A percentile compares a stretch with the other conserved stretches of the same genome.
phyloP scores from a whole-genome alignment of 2,888 invertebrate genomes.

The Periphyllus acericola region DNA sequence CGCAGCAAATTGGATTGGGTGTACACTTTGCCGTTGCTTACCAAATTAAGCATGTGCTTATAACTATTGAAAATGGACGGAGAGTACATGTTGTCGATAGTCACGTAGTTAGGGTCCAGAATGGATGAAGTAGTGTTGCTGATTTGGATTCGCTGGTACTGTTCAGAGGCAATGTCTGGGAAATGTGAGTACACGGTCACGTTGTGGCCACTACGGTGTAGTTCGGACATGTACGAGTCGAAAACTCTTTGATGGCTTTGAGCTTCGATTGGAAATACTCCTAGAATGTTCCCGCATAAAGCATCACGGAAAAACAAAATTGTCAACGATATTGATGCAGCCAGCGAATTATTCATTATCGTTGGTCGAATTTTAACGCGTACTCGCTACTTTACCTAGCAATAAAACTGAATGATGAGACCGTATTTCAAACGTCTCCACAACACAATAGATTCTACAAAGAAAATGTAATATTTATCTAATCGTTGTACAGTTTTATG shows the following conservation, averaged over 20 bases:
- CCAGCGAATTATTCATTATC: not conserved
- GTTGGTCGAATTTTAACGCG: not conserved
- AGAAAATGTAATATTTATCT: too few species aligned
- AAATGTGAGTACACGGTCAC: constrained; percentile 57
- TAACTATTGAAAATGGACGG: constrained; percentile 20
- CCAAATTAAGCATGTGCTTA: constrained; percentile 21
- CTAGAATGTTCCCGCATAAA: constrained; percentile 36
- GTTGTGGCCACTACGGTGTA: constrained; percentile 57
- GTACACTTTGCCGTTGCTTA: not conserved
- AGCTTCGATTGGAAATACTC: constrained; percentile 56
- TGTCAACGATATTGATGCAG: not conserved
- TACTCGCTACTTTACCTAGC: not conserved
- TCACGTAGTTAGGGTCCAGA: constrained; percentile 12
- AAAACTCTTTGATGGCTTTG: constrained; percentile 57
- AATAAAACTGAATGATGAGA: not conserved
- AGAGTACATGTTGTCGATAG: constrained; percentile 46
- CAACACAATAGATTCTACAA: not conserved
- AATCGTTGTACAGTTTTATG: too few species aligned
- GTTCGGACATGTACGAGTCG: constrained; percentile 55
- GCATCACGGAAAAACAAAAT: not conserved
- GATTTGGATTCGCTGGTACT: constrained; percentile 9
- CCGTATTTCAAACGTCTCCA: not conserved
- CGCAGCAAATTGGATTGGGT: not conserved
- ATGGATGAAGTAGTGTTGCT: not conserved
- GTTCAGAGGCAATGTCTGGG: constrained; percentile 36